phyloP scores from a whole-genome alignment of 1,140 invertebrate genomes.

The Drosophila ficusphila region DNA sequence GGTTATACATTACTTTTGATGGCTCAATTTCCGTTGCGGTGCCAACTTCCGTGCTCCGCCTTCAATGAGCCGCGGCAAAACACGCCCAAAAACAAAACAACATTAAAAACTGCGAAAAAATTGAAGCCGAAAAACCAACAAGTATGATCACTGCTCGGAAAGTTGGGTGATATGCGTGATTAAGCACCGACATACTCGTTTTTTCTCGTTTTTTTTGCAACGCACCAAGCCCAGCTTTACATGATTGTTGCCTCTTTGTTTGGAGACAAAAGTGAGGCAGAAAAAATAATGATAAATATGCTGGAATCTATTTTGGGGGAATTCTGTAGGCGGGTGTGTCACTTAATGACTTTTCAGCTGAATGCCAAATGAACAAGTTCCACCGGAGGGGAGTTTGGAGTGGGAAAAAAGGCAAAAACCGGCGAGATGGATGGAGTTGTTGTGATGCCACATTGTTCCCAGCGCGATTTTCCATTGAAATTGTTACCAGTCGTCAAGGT shows the following conservation, averaged over 20 bases:
- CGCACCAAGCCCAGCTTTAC: conserved; percentile 36
- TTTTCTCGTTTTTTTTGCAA: conserved; percentile 29
- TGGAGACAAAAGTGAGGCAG: conserved; percentile 33
- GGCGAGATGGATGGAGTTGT: conserved; percentile 27
- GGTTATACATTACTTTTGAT: conserved; percentile 66
- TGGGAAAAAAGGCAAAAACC: background rate
- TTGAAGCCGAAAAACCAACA: conserved; percentile 13
- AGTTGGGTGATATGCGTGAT: conserved; percentile 69
- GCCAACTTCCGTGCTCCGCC: conserved; percentile 66
- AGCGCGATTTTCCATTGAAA: conserved; percentile 12
- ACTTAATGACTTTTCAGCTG: conserved; percentile 69
- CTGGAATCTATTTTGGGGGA: conserved; percentile 61
- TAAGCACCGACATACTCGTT: conserved; percentile 47
- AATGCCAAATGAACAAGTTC: conserved; percentile 49
- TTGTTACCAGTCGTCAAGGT: conserved; percentile 21
- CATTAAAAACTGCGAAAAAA: conserved; percentile 33
- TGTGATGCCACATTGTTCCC: conserved; percentile 22
- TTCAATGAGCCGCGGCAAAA: conserved; percentile 61
- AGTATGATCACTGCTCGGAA: conserved; percentile 28
- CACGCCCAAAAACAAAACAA: conserved; percentile 41
- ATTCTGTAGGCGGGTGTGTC: conserved; percentile 62
- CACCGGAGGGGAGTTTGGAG: background rate
- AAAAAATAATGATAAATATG: conserved; percentile 75
- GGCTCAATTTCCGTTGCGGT: conserved; percentile 74
- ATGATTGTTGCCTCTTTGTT: conserved; percentile 36